Conservation (phyloP, 2,888 invertebrate species). For the Ichneumoninae sp. region DNA sequence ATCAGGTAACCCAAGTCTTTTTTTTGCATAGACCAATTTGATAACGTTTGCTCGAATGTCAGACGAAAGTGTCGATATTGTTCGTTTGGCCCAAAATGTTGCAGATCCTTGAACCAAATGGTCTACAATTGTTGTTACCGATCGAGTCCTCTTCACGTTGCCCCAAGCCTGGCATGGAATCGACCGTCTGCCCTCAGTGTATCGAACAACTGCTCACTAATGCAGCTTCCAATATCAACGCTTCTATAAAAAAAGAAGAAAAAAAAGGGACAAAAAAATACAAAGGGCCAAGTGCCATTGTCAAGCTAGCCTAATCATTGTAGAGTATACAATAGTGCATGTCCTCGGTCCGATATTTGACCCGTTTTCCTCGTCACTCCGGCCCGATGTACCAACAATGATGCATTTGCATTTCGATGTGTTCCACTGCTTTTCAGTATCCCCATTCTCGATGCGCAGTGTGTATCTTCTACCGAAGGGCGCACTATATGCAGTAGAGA, state of each 20-base stretch:
- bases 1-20: slow-evolving; percentile 36
- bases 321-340: slow-evolving; percentile 11
- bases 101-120: too few relatives aligned
- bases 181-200: background rate
- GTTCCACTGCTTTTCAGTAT: slow-evolving; percentile 5
- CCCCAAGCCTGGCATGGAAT: background rate
- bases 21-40: background rate
- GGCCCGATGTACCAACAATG: background rate
- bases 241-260: background rate
- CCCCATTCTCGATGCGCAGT: background rate
- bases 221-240: background rate
- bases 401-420: slow-evolving; percentile 9
- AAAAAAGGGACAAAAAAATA: background rate
- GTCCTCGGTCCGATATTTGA: background rate
- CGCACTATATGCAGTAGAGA: background rate
- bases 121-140: too few relatives aligned
- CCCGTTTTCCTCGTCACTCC: slow-evolving; percentile 1
- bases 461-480: background rate
- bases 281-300: slow-evolving; percentile 32
- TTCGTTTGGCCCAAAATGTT: too few relatives aligned
- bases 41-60: too few relatives aligned
- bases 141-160: background rate
- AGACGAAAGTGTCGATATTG: too few relatives aligned
- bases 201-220: background rate
- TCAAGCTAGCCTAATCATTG: background rate